Base-by-base conservation (phyloP, 2,797 vertebrate species). In the Thaleichthys pacificus region DNA sequence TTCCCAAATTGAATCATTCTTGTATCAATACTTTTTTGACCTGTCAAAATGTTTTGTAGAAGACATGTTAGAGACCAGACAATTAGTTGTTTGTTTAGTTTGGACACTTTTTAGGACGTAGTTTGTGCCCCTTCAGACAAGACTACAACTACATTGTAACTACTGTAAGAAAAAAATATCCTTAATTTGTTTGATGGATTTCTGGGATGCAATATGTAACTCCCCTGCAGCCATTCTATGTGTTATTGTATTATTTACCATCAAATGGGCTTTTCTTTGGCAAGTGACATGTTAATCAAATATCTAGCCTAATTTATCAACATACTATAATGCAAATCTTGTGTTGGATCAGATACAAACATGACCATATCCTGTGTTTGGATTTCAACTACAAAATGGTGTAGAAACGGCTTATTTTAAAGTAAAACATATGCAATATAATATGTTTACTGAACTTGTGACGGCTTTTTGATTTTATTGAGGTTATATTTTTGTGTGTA, bases 211-310 rank as follows among this genome's bases (percentile, higher is more conserved):
- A 17, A 56, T n/a, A 56, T 56, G 15, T 56, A n/a, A 17, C 51
- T 56, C 17, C 51, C 51, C n/a, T 75, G 77, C 69, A 77, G 79
- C 78, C 42, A 42, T 58, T 74, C 49, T 57, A 56, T 38, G 47
- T 80, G 74, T 49, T 79, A 60, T 21, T 3, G 58, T 68, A 14
- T 69, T 47, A 73, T 28, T 63, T 79, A 85, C 70, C 72, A 73
- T 78, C 86, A 73, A 85, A 85, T 77, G 75, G 80, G 90, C 88
- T 87, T 75, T 82, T 94, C 94, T 96, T 95, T 95, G 94, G 94
- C 92, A 93, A 93, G 89, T 87, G 61, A 82, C 80, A 71, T 87
- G 85, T 89, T 75, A 82, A 86, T 76, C 86, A 76, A 85, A 80
- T 65, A 77, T 54, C 57, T 47, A 47, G 9, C 9, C 42, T 68